Conservation (phyloP, 2,888 invertebrate species). For the Parasteatoda lunata region DNA sequence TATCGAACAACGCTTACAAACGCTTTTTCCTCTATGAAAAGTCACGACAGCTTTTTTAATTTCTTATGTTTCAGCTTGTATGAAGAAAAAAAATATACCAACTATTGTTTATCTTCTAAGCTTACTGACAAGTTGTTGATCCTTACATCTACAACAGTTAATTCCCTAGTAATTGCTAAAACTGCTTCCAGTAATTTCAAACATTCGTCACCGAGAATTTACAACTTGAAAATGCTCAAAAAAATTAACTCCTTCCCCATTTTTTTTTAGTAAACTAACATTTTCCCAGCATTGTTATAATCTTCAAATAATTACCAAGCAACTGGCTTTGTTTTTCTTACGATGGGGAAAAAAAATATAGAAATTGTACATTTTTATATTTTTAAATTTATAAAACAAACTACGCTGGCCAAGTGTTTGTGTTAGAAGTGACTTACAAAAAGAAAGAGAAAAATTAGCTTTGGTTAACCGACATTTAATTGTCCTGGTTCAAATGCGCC, state of each 20-base stretch:
- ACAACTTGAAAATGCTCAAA: neutral
- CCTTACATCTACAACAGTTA: slow-evolving; percentile 22
- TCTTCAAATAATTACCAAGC: slow-evolving; percentile 58
- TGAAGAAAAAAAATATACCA: no score
- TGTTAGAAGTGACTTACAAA: neutral
- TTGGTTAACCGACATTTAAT: slow-evolving; percentile 49
- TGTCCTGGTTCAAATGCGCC: slow-evolving; percentile 35
- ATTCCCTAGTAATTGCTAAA: slow-evolving; percentile 29
- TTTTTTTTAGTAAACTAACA: neutral
- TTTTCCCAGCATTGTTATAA: slow-evolving; percentile 20
- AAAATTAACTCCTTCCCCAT: neutral
- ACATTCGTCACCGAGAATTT: neutral
- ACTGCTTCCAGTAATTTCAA: neutral
- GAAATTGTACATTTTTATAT: neutral
- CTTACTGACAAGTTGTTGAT: neutral
- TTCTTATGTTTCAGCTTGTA: no score
- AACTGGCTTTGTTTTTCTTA: neutral
- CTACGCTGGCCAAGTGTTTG: neutral
- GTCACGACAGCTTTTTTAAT: no score
- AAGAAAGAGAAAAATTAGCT: neutral
- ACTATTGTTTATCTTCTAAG: no score
- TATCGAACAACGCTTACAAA: no score
- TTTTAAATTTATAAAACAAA: neutral
- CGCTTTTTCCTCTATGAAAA: no score
- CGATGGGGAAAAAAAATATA: neutral